Evolutionary conservation across 2,797 vertebrate species (phyloP), one percentile per base, ranked within the genome.

Genomic region (Aythya fuligula): DNA sequence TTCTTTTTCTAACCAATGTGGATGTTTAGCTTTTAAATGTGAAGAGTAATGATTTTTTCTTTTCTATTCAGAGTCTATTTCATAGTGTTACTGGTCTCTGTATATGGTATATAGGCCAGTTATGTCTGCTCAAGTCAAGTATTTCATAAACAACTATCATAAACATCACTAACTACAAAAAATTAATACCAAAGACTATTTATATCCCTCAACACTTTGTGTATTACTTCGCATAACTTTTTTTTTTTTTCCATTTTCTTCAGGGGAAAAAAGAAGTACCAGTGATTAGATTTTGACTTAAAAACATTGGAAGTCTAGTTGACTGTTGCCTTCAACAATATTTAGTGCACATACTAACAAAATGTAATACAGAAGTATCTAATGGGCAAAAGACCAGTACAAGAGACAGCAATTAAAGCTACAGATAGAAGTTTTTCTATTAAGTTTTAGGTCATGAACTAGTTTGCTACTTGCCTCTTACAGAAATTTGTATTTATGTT

Each of bases 401-500:
- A 87, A 85, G 73, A 54, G 11, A 27, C 30, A 76, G 21, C 20
- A 79, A 57, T 38, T 65, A 65, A 27, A 10, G 11, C 67, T 79
- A 70, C 1, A 4, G 32, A 75, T 49, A 32, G 3, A 81, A 67
- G 79, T 4, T 45, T 64, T 71, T 60, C 43, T 57, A 13, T 8
- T 5, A 85, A 28, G 39, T 65, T 74, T 43, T 47, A 67, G 22
- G 62, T 47, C 6, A 15, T 49, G 65, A 84, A 15, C 13, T 61
- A 36, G 32, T 32, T 57, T 78, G 28, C 25, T 79, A 38, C 7
- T 16, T 2, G 6, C 7, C 28, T 10, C 41, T 91, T 54, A 83
- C 5, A n/a, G 9, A 64, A 69, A 53, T 3, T 1, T 3, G 8
- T 13, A 13, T 2, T 2, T 60, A 2, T 57, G 79, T 47, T 16